Percentiles rank a stretch among this genome's conserved stretches.
These are phyloP conservation scores for Caretta caretta DNA, from an alignment of 2,113 vertebrate genomes.

Conservation along the genomic window DNA sequence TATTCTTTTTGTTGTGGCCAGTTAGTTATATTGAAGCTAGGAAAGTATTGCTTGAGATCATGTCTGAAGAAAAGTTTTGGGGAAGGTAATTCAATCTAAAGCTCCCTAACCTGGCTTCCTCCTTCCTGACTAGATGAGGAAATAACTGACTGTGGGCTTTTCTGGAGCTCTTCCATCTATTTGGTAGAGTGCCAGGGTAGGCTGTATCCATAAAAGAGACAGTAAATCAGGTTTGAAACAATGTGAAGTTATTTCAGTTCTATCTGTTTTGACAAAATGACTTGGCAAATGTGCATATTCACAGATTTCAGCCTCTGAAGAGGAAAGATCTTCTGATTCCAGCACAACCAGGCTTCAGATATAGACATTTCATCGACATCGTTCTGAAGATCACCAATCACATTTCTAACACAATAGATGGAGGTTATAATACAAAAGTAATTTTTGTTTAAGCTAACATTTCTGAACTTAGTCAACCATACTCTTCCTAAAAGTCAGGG, in stretches of 20 bases:
- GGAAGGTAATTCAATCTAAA: neutral
- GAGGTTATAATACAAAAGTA: neutral
- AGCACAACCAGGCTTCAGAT: neutral
- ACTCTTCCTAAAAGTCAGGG: neutral
- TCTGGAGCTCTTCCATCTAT: neutral
- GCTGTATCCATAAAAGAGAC: neutral
- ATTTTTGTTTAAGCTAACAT: neutral
- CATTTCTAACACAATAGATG: neutral
- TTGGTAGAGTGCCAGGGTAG: neutral
- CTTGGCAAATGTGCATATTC: too few relatives aligned
- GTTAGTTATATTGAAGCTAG: neutral
- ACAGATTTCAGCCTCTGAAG: too few relatives aligned
- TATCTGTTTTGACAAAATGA: too few relatives aligned
- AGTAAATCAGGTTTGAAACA: neutral
- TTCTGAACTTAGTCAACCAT: neutral
- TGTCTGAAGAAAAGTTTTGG: neutral
- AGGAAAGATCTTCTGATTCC: too few relatives aligned
- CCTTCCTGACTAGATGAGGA: neutral
- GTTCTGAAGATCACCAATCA: neutral
- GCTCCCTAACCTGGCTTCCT: neutral
- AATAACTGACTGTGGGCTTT: neutral
- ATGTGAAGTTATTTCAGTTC: neutral
- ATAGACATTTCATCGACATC: neutral
- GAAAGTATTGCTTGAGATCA: neutral
- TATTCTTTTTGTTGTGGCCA: neutral